These are phyloP conservation scores for Takifugu bimaculatus DNA, from an alignment of 2,113 vertebrate species.

Conservation along the genomic window DNA sequence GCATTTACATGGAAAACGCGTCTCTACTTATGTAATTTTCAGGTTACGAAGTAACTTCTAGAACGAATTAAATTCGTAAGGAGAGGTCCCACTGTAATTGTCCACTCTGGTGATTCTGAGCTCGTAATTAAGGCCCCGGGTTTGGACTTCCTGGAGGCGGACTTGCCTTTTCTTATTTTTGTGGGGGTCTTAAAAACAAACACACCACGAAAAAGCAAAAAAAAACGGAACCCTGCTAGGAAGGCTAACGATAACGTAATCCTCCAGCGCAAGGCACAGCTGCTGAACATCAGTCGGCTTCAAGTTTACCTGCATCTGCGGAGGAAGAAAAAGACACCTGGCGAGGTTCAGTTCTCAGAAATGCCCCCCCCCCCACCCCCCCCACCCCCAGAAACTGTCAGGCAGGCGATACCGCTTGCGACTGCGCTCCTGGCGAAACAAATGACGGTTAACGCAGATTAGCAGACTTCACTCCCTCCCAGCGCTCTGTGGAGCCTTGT, in stretches of 20 bases:
- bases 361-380: neutral
- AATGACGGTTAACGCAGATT: constrained; percentile 19
- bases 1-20: no score
- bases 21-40: no score
- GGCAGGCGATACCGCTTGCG: constrained; percentile 45
- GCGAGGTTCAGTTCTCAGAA: constrained; percentile 21
- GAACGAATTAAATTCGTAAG: no score
- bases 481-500: constrained; percentile 36
- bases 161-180: neutral
- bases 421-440: constrained; percentile 38
- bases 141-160: constrained; percentile 52
- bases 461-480: constrained; percentile 27
- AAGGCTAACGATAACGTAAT: no score
- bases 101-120: constrained; percentile 63
- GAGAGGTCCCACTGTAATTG: constrained; percentile 44
- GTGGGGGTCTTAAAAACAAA: constrained; percentile 40
- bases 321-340: neutral
- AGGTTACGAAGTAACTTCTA: no score
- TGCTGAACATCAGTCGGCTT: no score
- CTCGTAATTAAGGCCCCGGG: constrained; percentile 51
- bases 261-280: no score
- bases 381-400: constrained; percentile 38
- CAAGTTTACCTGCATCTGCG: no score
- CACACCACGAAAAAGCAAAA: neutral
- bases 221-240: no score